Evolutionary conservation across 2,797 vertebrate genomes (phyloP).

Genomic region (Rhincodon typus): DNA sequence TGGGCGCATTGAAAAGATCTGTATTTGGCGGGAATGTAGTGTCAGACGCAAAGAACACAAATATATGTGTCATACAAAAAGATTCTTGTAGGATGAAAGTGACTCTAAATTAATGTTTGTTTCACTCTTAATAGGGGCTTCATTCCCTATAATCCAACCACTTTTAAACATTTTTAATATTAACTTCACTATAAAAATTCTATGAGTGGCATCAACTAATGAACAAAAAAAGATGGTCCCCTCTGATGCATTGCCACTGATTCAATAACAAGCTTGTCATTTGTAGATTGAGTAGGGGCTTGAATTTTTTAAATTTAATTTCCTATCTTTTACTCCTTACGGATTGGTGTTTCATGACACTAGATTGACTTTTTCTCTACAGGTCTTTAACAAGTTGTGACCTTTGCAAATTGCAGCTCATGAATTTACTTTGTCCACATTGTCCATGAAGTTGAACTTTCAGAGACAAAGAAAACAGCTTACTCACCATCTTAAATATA

Average conservation of each 20-base stretch:
- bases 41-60: not conserved
- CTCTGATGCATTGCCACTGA: not conserved
- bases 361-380: not conserved
- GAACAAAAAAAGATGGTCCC: not conserved
- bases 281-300: not conserved
- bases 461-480: not conserved
- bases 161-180: not conserved
- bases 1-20: not conserved
- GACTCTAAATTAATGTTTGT: not conserved
- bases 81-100: not conserved
- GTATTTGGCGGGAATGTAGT: not conserved
- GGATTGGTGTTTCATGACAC: not conserved
- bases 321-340: not conserved
- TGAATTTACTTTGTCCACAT: not conserved
- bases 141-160: not conserved
- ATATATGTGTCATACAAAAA: not conserved
- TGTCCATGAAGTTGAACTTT: not conserved
- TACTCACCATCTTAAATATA: not conserved
- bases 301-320: not conserved
- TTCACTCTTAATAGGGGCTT: not conserved
- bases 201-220: not conserved
- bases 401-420: not conserved
- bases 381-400: not conserved
- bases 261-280: not conserved
- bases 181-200: not conserved